Evolutionary conservation across 2,113 vertebrate species (phyloP), one percentile per base, ranked within the genome.

Genomic region (Seriola dumerili): DNA sequence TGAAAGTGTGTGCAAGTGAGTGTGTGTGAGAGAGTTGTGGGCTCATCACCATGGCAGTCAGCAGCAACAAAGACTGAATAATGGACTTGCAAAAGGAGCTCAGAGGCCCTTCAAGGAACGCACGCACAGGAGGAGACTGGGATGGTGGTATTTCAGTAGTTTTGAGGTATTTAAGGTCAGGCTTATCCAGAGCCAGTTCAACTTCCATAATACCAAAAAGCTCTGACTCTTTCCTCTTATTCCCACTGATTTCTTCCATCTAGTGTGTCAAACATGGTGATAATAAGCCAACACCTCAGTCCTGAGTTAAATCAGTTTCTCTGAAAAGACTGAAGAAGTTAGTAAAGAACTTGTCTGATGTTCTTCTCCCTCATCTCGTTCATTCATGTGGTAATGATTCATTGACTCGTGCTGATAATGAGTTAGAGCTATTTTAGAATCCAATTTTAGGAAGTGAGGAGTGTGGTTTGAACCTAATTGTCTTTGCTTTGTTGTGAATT

Each of bases 31-130:
- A 11, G 81, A 72, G 79, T 62, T 75, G 52, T 25, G 19, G 64
- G 69, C 55, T 29, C 81, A 72, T 86, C 84, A 85, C 87, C 76
- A 83, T 91, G 84, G 85, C 72, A 86, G 59, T 85, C 72, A 73
- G 78, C 76, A 58, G 74, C 62, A 83, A 87, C 82, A 89, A 81
- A 85, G 79, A 32, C 50, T 78, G 55, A 87, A 85, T 72, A 66
- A 85, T 48, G 50, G 85, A 86, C 82, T 80, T 65, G 61, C 69
- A 75, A 68, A 84, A 67, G 61, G 59, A 78, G 78, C 81, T 76
- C 19, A 69, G 89, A 84, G 81, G 84, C 79, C 62, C 54, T 71
- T 78, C 1, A 19, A 85, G 79, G 68, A 82, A 66, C 8, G 7
- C 0, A 19, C 7, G 12, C 6, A 74, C 10, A 64, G 70, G 34